Evolutionary conservation across 92 coral and sea anemone genomes (phyloP).

Genomic region (Muricea muricata): DNA sequence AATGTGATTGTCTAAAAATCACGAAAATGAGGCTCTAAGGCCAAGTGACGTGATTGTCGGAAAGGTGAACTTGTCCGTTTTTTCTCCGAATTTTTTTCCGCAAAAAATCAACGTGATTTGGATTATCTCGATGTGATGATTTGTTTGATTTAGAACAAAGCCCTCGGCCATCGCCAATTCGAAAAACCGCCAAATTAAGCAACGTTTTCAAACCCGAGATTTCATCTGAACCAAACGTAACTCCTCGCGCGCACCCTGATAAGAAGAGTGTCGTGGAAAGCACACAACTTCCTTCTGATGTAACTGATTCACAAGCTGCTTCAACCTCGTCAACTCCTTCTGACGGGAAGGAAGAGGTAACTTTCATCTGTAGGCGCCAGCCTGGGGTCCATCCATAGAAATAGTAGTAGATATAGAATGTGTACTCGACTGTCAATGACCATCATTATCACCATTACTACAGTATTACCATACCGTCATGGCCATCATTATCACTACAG

Average conservation of each 20-base stretch:
- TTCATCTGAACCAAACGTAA: not conserved
- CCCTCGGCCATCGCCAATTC: slow-evolving; percentile 46
- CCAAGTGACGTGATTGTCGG: too few species aligned
- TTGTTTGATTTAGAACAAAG: slow-evolving; percentile 12
- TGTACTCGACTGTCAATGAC: too few species aligned
- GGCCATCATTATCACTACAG: not conserved
- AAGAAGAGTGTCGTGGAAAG: not conserved
- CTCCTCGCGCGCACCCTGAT: not conserved
- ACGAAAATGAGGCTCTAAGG: too few species aligned
- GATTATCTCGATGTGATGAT: too few species aligned
- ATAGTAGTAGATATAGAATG: too few species aligned
- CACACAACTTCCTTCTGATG: not conserved
- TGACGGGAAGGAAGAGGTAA: not conserved
- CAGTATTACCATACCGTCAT: not conserved
- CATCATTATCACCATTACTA: not conserved
- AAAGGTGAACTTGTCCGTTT: too few species aligned
- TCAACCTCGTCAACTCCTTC: not conserved
- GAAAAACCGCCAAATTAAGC: slow-evolving; percentile 20
- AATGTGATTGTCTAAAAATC: too few species aligned
- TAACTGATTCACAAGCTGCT: not conserved
- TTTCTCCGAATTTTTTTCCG: too few species aligned
- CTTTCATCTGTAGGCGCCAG: too few species aligned
- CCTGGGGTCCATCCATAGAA: too few species aligned
- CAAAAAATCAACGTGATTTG: too few species aligned
- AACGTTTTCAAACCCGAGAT: not conserved